phyloP scores from a whole-genome alignment of 2,888 invertebrate species.

The Dinocampus coccinellae region DNA sequence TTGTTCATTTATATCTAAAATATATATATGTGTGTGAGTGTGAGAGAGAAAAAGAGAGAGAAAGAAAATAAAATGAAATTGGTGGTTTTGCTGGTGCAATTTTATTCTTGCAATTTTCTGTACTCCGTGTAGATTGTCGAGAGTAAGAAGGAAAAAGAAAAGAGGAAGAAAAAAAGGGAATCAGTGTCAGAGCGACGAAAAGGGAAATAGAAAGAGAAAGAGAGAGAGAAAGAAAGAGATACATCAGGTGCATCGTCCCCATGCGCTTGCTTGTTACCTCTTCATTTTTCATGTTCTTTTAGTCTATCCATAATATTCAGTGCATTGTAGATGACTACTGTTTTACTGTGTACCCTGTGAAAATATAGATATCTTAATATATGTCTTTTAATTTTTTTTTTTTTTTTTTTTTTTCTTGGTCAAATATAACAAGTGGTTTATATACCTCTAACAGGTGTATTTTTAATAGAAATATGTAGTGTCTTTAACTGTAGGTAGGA shows the following conservation, averaged over 20 bases:
- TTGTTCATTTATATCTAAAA: background rate
- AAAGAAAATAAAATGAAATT: background rate
- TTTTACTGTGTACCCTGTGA: background rate
- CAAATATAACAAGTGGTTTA: background rate
- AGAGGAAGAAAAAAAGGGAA: slow-evolving; percentile 16
- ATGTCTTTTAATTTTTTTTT: background rate
- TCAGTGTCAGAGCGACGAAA: background rate
- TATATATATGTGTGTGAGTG: too few species aligned
- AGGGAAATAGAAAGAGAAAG: slow-evolving; percentile 39
- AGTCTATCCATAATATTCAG: background rate
- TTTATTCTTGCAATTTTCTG: slow-evolving; percentile 19
- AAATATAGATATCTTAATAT: background rate
- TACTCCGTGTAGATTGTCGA: background rate
- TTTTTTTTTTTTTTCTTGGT: background rate
- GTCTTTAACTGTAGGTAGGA: background rate
- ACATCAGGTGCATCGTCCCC: slow-evolving; percentile 62
- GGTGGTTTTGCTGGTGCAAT: slow-evolving; percentile 31
- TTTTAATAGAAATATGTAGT: background rate
- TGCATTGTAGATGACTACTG: background rate
- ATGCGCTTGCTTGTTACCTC: slow-evolving; percentile 52
- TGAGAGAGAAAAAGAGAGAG: too few species aligned
- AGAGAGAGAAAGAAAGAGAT: slow-evolving; percentile 30
- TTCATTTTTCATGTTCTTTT: background rate
- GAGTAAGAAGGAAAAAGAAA: background rate
- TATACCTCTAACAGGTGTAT: background rate